Evolutionary conservation across 2,888 invertebrate species (phyloP).

Genomic region (Lathronympha strigana): DNA sequence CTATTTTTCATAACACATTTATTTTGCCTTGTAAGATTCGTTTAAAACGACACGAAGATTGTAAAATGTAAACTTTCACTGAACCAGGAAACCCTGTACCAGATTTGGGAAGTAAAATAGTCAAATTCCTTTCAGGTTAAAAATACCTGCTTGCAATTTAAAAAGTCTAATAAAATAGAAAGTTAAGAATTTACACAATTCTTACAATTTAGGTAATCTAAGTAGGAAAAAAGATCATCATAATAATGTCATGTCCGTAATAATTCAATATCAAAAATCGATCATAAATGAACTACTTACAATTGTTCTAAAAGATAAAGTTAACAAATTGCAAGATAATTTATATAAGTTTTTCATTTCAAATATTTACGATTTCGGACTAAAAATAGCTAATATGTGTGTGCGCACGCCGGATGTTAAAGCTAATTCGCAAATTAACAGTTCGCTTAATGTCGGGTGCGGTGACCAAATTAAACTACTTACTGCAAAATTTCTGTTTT

Average conservation of each 20-base stretch:
- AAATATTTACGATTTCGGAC: slow-evolving; percentile 4
- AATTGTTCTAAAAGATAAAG: neutral
- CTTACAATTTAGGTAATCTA: slow-evolving; percentile 6
- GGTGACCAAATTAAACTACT: slow-evolving; percentile 12
- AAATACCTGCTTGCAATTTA: slow-evolving; percentile 4
- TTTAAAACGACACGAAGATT: slow-evolving; percentile 1
- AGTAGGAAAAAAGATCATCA: slow-evolving; percentile 23
- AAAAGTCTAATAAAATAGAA: slow-evolving; percentile 12
- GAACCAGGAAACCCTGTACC: slow-evolving; percentile 15
- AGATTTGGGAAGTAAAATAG: slow-evolving; percentile 2
- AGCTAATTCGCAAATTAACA: slow-evolving; percentile 31
- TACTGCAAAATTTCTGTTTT: slow-evolving; percentile 14
- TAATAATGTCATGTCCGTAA: slow-evolving; percentile 3
- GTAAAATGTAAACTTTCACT: slow-evolving; percentile 3
- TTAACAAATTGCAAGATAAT: slow-evolving; percentile 1
- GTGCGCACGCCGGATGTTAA: slow-evolving; percentile 11
- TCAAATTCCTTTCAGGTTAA: neutral
- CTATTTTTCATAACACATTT: slow-evolving; percentile 16
- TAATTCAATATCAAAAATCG: slow-evolving; percentile 1
- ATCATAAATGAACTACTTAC: slow-evolving; percentile 11
- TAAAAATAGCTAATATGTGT: neutral
- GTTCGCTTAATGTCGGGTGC: slow-evolving; percentile 19
- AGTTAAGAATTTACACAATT: neutral
- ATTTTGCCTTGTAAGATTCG: slow-evolving; percentile 4
- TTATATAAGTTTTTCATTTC: neutral